Base-by-base conservation (phyloP, 1,140 invertebrate species). In the Eubasilissa regina region DNA sequence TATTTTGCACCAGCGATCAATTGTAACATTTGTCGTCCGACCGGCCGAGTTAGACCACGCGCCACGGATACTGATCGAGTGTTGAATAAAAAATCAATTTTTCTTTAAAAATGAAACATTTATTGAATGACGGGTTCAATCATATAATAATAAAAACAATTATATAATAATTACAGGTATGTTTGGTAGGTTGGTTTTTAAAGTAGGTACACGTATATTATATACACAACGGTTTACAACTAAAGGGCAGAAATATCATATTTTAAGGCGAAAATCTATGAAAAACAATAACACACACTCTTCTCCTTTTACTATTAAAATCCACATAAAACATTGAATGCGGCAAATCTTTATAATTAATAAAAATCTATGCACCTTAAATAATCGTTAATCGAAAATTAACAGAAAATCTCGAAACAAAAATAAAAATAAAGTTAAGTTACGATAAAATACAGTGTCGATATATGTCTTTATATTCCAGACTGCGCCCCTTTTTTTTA, bases 91-190 rank as follows among this genome's bases (percentile, higher is more conserved):
- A 35, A 35, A 35, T 3, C 25, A 68, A 15, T 7, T 45, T 53
- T 53, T 45, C 8, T 72, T 78, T 64, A 79, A 74, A 79, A 79
- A 79, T 79, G 78, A 79, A 78, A 79, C 70, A 79, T 74, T 70
- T 78, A 47, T 79, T 78, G 62, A 79, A 79, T 79, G 77, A 74
- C 78, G 70, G 72, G 78, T 74, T 79, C 78, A 79, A 79, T 79
- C 55, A 66, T 62, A 79, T 74, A 74, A 79, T 79, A 74, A 78
- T 74, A 79, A 75, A 64, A 64, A 79, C 48, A 64, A 74, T 79
- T 73, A 74, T 78, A 72, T 72, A 62, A 60, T 79, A 79, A 79
- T 78, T 78, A 78, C 77, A 79, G 58, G 78, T 74, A 79, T 79
- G 78, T 79, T 79, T 79, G 78, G 78, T 79, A 79, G 58, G 56